Evolutionary conservation across 37 sponge, comb jelly and placozoan genomes (phyloP), one percentile per base, ranked within the genome.

Genomic region (Ianthella basta): DNA sequence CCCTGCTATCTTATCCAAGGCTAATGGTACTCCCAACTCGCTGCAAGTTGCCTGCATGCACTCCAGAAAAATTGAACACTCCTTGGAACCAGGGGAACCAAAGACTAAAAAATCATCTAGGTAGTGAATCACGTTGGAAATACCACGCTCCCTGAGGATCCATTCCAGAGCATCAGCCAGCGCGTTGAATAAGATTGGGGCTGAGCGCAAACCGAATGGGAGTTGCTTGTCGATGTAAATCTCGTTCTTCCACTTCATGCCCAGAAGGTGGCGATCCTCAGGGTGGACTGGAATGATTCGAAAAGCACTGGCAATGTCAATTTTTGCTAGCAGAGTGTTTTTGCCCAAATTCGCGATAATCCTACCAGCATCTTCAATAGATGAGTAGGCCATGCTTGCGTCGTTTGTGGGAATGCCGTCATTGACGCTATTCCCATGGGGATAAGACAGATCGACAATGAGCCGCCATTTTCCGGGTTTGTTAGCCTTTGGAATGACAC

Each of bases 371-470:
- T 64, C 16, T 10, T 84, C 85, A 77, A 73, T 37, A 5, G 59
- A 36, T 21, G 78, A 36, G 55, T 84, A 84, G 59, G 35, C 21
- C 25, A 84, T 18, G 38, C 63, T 55, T 56, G 79, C 79, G 25
- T 25, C 54, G 44, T 30, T 24, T 18, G 27, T 25, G 39, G 32
- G 23, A 15, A 85, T 50, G n/a, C 86, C 86, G 59, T 85, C 86
- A 39, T 85, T 85, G 23, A 85, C 79, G 59, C 86, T 75, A 35
- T 35, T 34, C 33, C 79, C 79, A 3, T 56, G 27, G 35, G 86
- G 86, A 10, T 79, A 85, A 36, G 86, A 85, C 60, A 85, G 57
- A 38, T 85, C 79, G n/a, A 85, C 86, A 44, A 85, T 85, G 41
- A 85, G 61, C 25, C 79, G 59, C 86, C 86, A 85, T 39, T 59